Evolutionary conservation across 2,113 vertebrate genomes (phyloP).

Genomic region (Callithrix jacchus): DNA sequence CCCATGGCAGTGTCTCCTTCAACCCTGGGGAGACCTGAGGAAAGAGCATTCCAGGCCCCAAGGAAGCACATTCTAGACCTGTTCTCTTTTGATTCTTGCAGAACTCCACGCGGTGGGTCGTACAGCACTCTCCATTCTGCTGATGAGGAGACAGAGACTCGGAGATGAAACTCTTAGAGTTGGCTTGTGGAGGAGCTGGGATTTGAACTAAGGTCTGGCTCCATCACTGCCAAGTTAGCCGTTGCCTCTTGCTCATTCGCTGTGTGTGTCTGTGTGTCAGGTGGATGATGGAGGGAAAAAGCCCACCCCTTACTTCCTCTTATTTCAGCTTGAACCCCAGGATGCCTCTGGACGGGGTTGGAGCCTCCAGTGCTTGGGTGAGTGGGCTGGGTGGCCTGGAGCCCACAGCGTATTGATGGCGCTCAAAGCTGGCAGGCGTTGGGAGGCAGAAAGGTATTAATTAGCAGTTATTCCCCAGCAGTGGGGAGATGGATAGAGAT

Average conservation of each 20-base stretch:
- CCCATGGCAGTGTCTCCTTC: fast-evolving
- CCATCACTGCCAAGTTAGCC: neutral
- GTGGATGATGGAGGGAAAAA: fast-evolving
- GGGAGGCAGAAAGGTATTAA: conserved; percentile 79
- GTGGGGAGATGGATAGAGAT: conserved; percentile 80
- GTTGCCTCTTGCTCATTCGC: fast-evolving
- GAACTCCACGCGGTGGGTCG: neutral
- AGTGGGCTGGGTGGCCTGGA: neutral
- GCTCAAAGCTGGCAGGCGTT: conserved; percentile 39
- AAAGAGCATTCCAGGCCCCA: neutral
- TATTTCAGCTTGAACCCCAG: neutral
- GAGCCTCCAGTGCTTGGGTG: neutral
- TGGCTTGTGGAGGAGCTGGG: neutral
- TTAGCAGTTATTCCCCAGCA: conserved; percentile 76
- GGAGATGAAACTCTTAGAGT: fast-evolving
- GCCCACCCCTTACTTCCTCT: neutral
- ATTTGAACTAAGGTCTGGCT: neutral
- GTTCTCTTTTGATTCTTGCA: neutral
- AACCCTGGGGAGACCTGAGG: neutral
- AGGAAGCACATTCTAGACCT: neutral
- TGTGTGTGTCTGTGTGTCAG: neutral
- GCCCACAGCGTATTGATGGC: conserved; percentile 21
- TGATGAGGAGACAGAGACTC: neutral
- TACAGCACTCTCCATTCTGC: no score
- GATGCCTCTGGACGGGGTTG: neutral